A percentile compares a stretch with the other conserved stretches of the same genome.
Evolutionary conservation across 2,888 invertebrate genomes (phyloP).

Genomic region (Agrilus cyanescens): DNA sequence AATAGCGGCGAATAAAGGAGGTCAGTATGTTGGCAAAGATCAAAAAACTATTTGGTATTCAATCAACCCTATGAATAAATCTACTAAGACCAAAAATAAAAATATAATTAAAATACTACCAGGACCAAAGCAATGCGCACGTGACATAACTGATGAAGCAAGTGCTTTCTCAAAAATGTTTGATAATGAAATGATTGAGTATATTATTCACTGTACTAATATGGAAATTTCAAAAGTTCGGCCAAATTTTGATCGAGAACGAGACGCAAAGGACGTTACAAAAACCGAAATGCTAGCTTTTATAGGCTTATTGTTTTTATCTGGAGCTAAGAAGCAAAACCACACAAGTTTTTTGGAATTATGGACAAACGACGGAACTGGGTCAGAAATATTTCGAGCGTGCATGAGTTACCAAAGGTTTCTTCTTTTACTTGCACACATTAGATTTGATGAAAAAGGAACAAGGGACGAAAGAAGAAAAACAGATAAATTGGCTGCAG

Average conservation of each 20-base stretch:
- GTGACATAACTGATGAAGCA: slow-evolving; percentile 7
- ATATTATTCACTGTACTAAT: slow-evolving; percentile 17
- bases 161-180: slow-evolving; percentile 10
- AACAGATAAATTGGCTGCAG: too few species aligned
- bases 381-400: slow-evolving; percentile 3
- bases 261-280: slow-evolving; percentile 14
- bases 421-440: too few species aligned
- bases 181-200: slow-evolving; percentile 14
- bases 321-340: slow-evolving; percentile 15
- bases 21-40: too few species aligned
- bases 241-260: slow-evolving; percentile 10
- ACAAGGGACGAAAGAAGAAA: too few species aligned
- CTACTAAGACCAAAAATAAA: slow-evolving; percentile 1
- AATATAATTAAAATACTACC: slow-evolving; percentile 6
- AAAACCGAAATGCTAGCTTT: slow-evolving; percentile 16
- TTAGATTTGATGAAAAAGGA: too few species aligned
- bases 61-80: slow-evolving; percentile 4
- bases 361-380: slow-evolving; percentile 15
- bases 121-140: slow-evolving; percentile 1
- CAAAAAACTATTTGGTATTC: slow-evolving; percentile 2
- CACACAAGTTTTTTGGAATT: slow-evolving; percentile 17
- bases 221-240: slow-evolving; percentile 12
- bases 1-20: too few species aligned
- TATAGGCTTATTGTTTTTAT: slow-evolving; percentile 12
- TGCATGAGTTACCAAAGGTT: too few species aligned